Evolutionary conservation across 2,888 invertebrate genomes (phyloP).

Genomic region (Yponomeuta sedellus): DNA sequence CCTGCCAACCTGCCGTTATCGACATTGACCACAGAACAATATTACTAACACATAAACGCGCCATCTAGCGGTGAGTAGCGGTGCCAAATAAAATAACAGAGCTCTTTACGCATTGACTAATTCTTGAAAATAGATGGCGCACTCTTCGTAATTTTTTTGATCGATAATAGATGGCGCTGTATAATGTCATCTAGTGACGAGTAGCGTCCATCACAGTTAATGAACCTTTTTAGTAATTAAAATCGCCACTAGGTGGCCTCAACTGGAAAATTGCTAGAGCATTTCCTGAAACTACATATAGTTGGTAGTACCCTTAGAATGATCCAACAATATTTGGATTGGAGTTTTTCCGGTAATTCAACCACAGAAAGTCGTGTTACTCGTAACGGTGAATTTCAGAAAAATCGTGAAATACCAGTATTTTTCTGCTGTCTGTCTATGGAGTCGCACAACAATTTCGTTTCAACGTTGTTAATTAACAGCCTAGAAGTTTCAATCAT

Average conservation of each 20-base stretch:
- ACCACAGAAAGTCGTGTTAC: constrained; percentile 1
- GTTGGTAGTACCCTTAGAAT: background rate
- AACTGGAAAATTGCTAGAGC: background rate
- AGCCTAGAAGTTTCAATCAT: constrained; percentile 12
- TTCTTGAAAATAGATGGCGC: too few species aligned
- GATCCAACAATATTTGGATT: background rate
- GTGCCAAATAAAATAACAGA: background rate
- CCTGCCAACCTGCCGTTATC: constrained; percentile 46
- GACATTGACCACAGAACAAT: too few species aligned
- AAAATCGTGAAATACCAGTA: too few species aligned
- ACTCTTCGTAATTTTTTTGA: too few species aligned
- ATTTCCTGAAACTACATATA: background rate
- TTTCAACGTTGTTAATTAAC: background rate
- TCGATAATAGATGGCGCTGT: background rate
- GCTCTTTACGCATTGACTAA: background rate
- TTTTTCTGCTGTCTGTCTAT: too few species aligned
- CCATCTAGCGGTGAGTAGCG: constrained; percentile 27
- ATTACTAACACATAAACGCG: too few species aligned
- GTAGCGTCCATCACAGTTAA: background rate
- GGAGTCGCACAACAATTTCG: background rate
- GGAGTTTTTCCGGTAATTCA: background rate
- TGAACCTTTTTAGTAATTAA: background rate
- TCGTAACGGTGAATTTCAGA: background rate
- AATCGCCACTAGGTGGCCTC: background rate
- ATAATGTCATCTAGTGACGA: constrained; percentile 4